Evolutionary conservation across 2,113 vertebrate species (phyloP), one percentile per base, ranked within the genome.

Genomic region (Lepidiolamprologus cunningtoni): DNA sequence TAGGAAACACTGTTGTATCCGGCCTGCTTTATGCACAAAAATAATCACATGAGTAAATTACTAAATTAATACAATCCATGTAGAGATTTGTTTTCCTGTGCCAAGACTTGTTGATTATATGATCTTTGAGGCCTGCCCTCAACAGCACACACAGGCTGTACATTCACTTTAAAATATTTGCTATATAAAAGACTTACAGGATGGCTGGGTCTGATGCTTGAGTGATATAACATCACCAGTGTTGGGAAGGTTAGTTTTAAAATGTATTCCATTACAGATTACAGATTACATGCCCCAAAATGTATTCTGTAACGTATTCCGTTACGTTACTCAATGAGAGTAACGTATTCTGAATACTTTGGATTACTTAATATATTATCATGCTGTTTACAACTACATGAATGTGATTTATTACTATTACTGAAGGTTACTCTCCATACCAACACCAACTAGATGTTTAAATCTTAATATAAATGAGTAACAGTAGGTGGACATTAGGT

Each of bases 191-290:
- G 14, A 58, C 57, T 58, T 9, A 9, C 8, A 66, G 31, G 61
- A 1, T 66, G 4, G 10, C 33, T 66, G 9, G 1, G 13, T 61
- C 28, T 63, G 28, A 63, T 12, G 13, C 31, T 63, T 0, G 31
- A 35, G 17, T 66, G 31, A 63, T 19, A 19, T 19, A 63, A 35
- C 31, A n/a, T 8, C 61, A 35, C 10, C 54, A 26, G 54, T 55
- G 54, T 26, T 55, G 21, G 11, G 54, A 13, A 55, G 21, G 54
- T 55, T 55, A 26, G 1, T 55, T 55, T 55, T 55, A n/a, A 53
- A n/a, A 0, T 53, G 9, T 10, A 2, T n/a, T 0, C 50, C 50
- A 53, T 0, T 53, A 53, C 9, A 53, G 50, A 10, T 53, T 1
- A 52, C 50, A 52, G 50, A 9, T 0, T n/a, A 52, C 50, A 52